phyloP scores from a whole-genome alignment of 2,797 vertebrate genomes.

The Rhinogobio ventralis region DNA sequence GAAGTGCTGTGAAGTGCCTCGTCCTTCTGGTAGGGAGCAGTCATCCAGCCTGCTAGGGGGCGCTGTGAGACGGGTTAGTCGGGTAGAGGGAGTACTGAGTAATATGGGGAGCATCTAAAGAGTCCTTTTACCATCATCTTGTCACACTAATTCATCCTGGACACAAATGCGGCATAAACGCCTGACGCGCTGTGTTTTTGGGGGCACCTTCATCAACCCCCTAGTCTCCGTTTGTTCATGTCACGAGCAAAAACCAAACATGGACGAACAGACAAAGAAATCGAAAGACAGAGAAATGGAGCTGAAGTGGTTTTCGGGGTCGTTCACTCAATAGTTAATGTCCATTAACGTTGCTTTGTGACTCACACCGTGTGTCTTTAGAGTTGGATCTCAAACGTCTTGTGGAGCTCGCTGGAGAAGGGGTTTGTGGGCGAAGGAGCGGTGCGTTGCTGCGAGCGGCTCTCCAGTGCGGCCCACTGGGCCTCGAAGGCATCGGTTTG shows the following conservation, averaged over 20 bases:
- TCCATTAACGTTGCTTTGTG: constrained; percentile 38
- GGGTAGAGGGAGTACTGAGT: constrained; percentile 4
- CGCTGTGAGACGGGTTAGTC: constrained; percentile 55
- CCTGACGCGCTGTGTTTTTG: background rate
- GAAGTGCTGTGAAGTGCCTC: constrained; percentile 83
- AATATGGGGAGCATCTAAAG: constrained; percentile 15
- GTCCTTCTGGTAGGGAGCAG: constrained; percentile 64
- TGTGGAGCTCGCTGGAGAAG: constrained; percentile 97
- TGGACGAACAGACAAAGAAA: constrained; percentile 25
- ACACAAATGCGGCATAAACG: constrained; percentile 38
- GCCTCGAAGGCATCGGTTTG: constrained; percentile 92
- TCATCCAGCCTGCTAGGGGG: constrained; percentile 62
- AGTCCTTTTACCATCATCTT: constrained; percentile 16
- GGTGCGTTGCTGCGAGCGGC: constrained; percentile 89
- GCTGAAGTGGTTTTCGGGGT: constrained; percentile 48
- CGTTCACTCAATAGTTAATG: constrained; percentile 5
- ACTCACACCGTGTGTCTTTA: constrained; percentile 70
- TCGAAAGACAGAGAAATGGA: constrained; percentile 40
- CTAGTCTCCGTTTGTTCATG: constrained; percentile 28
- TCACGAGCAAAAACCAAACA: constrained; percentile 40
- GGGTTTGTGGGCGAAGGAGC: constrained; percentile 97
- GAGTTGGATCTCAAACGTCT: constrained; percentile 99
- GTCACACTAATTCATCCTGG: constrained; percentile 19
- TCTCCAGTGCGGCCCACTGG: constrained; percentile 95
- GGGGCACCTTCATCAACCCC: background rate